Evolutionary conservation across 2,113 vertebrate species (phyloP), one percentile per base, ranked within the genome.

Genomic region (Pterocles gutturalis): DNA sequence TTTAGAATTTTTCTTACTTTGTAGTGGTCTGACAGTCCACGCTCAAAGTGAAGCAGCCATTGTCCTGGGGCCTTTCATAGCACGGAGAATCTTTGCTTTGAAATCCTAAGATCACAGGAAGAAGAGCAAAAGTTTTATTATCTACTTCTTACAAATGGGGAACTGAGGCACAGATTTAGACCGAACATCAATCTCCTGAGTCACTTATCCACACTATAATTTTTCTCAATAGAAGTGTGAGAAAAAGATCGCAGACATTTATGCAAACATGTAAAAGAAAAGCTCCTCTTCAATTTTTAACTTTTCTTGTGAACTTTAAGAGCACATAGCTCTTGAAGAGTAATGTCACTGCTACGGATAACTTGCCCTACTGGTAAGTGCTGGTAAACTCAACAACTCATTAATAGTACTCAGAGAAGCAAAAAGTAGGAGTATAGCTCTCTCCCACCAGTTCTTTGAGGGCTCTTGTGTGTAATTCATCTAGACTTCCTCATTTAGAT

Each of bases 401-500:
- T 90, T 94, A 88, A 79, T 9, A 76, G 21, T 61, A 88, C 75
- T 90, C 75, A 65, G 66, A 87, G 69, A 66, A 91, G 61, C 10
- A 71, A 45, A 62, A 91, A 67, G 67, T n/a, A 65, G 67, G 64
- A 70, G 65, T 82, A 29, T 8, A 64, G 48, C 25, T 82, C 48
- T 71, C 84, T 94, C 73, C 55, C 73, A 82, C 33, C 34, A 60
- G 34, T 90, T 85, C 53, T 83, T 91, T 79, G 67, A 94, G 65
- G 48, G 65, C 38, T 92, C 38, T 92, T 85, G 53, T 17, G 11
- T 61, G 58, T 65, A 69, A 90, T 94, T 95, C 57, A 71, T 83
- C 62, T 80, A 80, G 75, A 85, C 78, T 83, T 93, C 34, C 28
- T 95, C 45, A 88, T 90, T 90, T 86, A 88, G 49, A 65, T 88